Percentiles rank a stretch among this genome's conserved stretches.
These are phyloP conservation scores for Oscheius onirici DNA, from an alignment of 2,888 invertebrate genomes.

Conservation along the genomic window DNA sequence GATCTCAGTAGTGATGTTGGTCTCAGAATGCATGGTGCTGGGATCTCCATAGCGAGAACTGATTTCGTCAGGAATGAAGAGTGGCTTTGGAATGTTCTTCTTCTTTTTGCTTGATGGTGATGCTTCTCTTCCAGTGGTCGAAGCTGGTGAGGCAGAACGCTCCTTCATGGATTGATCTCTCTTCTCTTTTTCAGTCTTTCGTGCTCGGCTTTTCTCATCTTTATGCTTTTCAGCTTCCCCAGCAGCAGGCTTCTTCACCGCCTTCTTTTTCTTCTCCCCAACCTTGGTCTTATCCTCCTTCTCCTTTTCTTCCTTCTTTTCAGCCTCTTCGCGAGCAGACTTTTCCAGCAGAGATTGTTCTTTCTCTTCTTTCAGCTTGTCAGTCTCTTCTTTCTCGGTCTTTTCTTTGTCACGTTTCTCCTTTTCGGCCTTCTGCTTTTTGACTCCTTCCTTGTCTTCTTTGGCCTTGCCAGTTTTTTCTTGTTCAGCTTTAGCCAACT, in stretches of 20 bases:
- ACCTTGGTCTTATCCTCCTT: background rate
- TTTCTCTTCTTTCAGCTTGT: conserved; percentile 36
- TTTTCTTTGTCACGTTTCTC: conserved; percentile 14
- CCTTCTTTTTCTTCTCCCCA: conserved; percentile 29
- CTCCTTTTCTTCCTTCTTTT: background rate
- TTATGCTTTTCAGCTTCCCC: conserved; percentile 4
- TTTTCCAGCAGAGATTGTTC: conserved; percentile 31
- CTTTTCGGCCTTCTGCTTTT: conserved; percentile 24
- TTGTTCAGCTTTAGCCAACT: conserved; percentile 19
- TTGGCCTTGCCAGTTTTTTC: conserved; percentile 18
- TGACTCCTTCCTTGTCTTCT: conserved; percentile 14
- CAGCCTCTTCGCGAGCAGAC: conserved; percentile 1
- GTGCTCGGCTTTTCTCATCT: conserved; percentile 7
- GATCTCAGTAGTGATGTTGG: conserved; percentile 55
- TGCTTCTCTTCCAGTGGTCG: background rate
- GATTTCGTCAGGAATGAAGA: conserved; percentile 70
- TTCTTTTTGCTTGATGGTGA: conserved; percentile 30
- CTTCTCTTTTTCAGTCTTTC: conserved; percentile 28
- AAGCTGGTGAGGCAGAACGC: conserved; percentile 32
- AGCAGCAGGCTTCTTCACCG: background rate
- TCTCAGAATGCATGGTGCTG: conserved; percentile 57
- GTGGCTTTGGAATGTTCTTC: conserved; percentile 57
- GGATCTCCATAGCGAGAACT: conserved; percentile 65
- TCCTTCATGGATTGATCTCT: conserved; percentile 11
- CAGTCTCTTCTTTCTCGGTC: conserved; percentile 18